These are phyloP conservation scores for Drosophila sucinea DNA, from an alignment of 1,140 invertebrate species.

Conservation along the genomic window DNA sequence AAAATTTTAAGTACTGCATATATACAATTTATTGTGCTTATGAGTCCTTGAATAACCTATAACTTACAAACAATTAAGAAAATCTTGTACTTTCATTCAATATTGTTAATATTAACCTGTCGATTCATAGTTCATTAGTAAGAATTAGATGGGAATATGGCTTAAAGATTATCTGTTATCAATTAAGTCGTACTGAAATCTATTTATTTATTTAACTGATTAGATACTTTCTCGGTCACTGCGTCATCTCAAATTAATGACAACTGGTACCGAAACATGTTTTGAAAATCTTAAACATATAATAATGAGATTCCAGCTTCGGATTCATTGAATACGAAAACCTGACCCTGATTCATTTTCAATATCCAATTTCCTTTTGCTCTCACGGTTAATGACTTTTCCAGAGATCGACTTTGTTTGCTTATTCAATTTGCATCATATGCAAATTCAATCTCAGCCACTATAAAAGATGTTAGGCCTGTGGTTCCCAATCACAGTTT, in stretches of 20 bases:
- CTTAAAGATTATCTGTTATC: not conserved
- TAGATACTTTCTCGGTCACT: slow-evolving; percentile 5
- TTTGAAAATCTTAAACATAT: not conserved
- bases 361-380: slow-evolving; percentile 3
- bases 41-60: too few species aligned
- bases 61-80: too few species aligned
- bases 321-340: slow-evolving; percentile 10
- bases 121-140: not conserved
- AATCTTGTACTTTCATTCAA: not conserved
- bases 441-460: slow-evolving; percentile 62
- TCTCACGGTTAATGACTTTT: slow-evolving; percentile 54
- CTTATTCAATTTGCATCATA: slow-evolving; percentile 66
- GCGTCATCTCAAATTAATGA: not conserved
- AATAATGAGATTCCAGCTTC: not conserved
- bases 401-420: slow-evolving; percentile 58
- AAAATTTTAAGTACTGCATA: too few species aligned
- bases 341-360: slow-evolving; percentile 53
- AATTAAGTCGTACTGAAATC: not conserved
- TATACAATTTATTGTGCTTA: too few species aligned
- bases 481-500: slow-evolving; percentile 49
- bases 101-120: not conserved
- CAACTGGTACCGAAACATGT: not conserved
- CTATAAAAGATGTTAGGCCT: slow-evolving; percentile 61
- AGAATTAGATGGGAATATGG: not conserved
- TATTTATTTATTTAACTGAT: not conserved